Conservation (phyloP, 2,113 vertebrate species). For the Vidua macroura region DNA sequence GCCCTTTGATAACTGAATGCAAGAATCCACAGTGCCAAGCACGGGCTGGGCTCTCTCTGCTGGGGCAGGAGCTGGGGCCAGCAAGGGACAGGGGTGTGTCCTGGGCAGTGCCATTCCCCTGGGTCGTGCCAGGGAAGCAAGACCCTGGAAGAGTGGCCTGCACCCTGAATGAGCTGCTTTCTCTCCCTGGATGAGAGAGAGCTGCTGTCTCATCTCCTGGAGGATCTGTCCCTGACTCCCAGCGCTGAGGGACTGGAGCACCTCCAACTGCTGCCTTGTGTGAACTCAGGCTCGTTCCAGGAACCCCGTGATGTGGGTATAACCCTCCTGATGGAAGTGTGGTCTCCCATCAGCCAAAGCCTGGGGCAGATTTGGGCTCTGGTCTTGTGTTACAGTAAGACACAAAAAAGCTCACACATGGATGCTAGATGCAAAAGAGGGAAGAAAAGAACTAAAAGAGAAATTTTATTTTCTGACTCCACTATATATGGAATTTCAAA, state of each 20-base stretch:
- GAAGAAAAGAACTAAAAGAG: no score
- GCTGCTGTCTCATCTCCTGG: background rate
- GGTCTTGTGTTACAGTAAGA: background rate
- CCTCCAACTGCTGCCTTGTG: background rate
- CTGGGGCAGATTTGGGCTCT: background rate
- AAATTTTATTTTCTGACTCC: no score
- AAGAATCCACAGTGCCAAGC: background rate
- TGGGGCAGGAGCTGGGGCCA: fast-evolving
- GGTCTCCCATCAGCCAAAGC: background rate
- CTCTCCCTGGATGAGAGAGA: background rate
- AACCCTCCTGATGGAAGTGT: background rate
- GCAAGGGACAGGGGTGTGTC: fast-evolving
- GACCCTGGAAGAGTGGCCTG: background rate
- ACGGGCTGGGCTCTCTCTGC: background rate
- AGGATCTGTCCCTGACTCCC: background rate
- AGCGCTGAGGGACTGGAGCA: background rate
- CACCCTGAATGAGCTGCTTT: background rate
- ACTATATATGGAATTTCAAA: no score
- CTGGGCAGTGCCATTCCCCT: fast-evolving
- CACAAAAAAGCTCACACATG: no score
- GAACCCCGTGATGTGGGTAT: background rate
- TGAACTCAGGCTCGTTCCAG: background rate
- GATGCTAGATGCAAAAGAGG: no score
- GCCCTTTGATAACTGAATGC: background rate
- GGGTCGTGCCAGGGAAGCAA: background rate